Evolutionary conservation across 2,113 vertebrate species (phyloP), one percentile per base, ranked within the genome.

Genomic region (Silurus meridionalis): DNA sequence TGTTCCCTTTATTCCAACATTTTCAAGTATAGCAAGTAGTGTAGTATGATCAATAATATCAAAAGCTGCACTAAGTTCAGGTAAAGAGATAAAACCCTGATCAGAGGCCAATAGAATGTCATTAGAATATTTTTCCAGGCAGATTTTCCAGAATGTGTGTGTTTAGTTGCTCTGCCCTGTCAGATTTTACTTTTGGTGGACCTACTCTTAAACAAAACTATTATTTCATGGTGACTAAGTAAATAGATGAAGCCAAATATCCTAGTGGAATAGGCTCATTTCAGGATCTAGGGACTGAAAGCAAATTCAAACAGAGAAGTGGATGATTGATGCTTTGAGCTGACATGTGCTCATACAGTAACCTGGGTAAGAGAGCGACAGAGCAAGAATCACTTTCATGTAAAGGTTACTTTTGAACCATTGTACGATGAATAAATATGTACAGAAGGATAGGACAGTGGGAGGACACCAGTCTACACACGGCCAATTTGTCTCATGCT

Each of bases 251-350:
- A 78, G 84, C 61, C 86, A 74, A 74, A 88, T 64, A 74, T 84
- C 77, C 57, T 58, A 80, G 77, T 60, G 80, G 79, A 17, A 82
- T 80, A 82, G 89, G 87, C 88, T 74, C 0, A 28, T 57, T 93
- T 86, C 92, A 93, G 93, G 92, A 93, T 93, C 80, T 91, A 83
- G 84, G 53, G 74, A 11, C 60, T 23, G 13, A 71, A 61, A 55
- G 83, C 61, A 75, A 74, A 89, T 69, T 85, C 78, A 88, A 86
- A 72, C 23, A 87, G n/a, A 72, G 55, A 52, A 8, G 25, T 21
- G 25, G 19, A 64, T 86, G 87, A 90, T 63, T 83, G 63, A 78
- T 82, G 61, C 82, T 10, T 57, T 28, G 50, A 83, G 13, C 17
- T 88, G 85, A 80, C 87, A 74, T 61, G 78, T 78, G 71, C 83